These are phyloP conservation scores for Mechanitis mazaeus DNA, from an alignment of 2,888 invertebrate genomes.

Conservation along the genomic window DNA sequence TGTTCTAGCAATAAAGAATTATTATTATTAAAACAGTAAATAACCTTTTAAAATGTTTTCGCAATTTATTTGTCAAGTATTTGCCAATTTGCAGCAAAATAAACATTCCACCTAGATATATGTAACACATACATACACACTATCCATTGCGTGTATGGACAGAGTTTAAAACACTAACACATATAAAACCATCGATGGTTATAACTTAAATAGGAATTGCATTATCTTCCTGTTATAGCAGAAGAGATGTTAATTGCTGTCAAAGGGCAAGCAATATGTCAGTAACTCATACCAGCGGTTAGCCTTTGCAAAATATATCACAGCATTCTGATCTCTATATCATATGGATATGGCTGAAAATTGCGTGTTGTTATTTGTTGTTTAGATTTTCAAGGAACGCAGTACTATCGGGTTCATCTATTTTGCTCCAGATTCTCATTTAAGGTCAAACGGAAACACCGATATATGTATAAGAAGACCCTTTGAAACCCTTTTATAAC, in stretches of 20 bases:
- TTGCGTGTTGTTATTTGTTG: neutral
- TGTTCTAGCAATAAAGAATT: no score
- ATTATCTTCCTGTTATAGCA: conserved; percentile 29
- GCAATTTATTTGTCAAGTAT: no score
- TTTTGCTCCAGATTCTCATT: conserved; percentile 3
- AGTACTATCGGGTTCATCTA: conserved; percentile 1
- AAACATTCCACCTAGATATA: neutral
- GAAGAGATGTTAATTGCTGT: conserved; percentile 47
- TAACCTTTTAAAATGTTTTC: no score
- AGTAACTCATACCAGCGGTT: conserved; percentile 21
- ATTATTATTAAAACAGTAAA: no score
- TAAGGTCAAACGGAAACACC: conserved; percentile 1
- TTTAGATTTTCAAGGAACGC: conserved; percentile 6
- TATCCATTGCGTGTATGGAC: neutral
- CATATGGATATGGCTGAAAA: neutral
- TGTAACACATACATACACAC: neutral
- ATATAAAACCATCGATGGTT: conserved; percentile 4
- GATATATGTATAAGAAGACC: neutral
- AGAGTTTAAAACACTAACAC: neutral
- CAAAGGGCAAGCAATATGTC: conserved; percentile 46
- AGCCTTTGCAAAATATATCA: neutral
- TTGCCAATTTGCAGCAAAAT: no score
- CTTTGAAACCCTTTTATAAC: no score
- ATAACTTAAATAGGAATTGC: conserved; percentile 1
- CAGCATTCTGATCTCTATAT: conserved; percentile 9